A percentile compares a stretch with the other conserved stretches of the same genome.
phyloP scores from a whole-genome alignment of 35 echinoderm and acorn worm genomes.

The Heliocidaris tuberculata region DNA sequence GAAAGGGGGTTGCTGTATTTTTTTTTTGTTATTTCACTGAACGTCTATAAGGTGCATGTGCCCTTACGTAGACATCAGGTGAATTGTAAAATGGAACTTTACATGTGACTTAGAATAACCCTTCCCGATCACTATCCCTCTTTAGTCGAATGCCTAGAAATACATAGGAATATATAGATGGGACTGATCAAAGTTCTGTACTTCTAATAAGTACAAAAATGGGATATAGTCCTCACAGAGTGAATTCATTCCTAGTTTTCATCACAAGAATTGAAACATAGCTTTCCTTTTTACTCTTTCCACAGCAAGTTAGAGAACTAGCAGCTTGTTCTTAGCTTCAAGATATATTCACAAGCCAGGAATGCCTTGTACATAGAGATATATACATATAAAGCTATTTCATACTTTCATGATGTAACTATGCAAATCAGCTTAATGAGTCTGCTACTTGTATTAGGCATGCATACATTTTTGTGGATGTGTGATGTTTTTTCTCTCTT shows the following conservation, averaged over 20 bases:
- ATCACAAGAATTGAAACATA: background rate
- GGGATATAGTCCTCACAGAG: background rate
- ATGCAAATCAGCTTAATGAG: background rate
- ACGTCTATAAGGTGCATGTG: background rate
- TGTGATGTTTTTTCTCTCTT: background rate
- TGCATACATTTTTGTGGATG: background rate
- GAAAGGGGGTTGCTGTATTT: background rate
- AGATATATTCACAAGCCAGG: background rate
- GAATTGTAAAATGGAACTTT: too few species aligned
- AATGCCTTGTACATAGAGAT: slow-evolving; percentile 17
- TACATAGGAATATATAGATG: background rate
- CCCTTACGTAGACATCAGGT: too few species aligned
- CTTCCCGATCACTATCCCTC: too few species aligned
- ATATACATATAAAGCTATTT: slow-evolving; percentile 14
- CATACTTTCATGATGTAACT: slow-evolving; percentile 5
- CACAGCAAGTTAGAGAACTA: background rate
- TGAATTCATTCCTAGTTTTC: background rate
- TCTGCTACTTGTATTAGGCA: background rate
- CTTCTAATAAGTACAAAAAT: background rate
- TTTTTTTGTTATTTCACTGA: background rate
- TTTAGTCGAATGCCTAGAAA: background rate
- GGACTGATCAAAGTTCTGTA: background rate
- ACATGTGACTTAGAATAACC: too few species aligned
- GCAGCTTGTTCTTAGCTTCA: background rate
- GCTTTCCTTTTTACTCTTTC: background rate